These are phyloP conservation scores for Drosophila ananassae DNA, from an alignment of 1,140 invertebrate species.

Conservation along the genomic window DNA sequence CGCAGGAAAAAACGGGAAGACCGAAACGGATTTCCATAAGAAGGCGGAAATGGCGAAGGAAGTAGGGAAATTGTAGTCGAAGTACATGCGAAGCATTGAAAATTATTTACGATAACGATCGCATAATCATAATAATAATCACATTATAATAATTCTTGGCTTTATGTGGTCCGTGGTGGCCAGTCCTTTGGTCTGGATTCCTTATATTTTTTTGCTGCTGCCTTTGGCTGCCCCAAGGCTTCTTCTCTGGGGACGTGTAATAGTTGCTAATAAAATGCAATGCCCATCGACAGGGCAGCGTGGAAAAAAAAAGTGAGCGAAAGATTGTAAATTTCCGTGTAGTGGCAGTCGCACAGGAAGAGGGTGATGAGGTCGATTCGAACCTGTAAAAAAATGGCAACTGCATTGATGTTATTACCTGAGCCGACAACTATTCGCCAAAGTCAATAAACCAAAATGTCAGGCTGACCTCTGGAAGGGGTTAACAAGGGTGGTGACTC, in stretches of 20 bases:
- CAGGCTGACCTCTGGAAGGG: constrained; percentile 25
- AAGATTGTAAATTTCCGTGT: constrained; percentile 33
- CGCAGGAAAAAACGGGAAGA: constrained; percentile 23
- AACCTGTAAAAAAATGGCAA: constrained; percentile 70
- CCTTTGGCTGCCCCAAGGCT: constrained; percentile 9
- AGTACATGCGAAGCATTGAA: constrained; percentile 77
- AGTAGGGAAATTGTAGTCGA: constrained; percentile 55
- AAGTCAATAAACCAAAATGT: constrained; percentile 81
- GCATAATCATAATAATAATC: constrained; percentile 83
- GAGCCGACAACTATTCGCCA: constrained; percentile 76
- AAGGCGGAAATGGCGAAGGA: constrained; percentile 24
- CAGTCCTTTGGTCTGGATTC: constrained; percentile 18
- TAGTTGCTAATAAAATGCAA: constrained; percentile 82
- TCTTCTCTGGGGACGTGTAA: constrained; percentile 64
- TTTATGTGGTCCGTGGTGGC: constrained; percentile 64
- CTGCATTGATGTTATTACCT: constrained; percentile 82
- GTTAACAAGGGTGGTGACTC: constrained; percentile 12
- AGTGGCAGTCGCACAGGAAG: background rate
- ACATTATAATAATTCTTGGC: constrained; percentile 82
- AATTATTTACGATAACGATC: constrained; percentile 83
- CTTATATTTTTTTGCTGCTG: background rate
- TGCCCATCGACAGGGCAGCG: constrained; percentile 53
- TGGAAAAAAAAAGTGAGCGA: constrained; percentile 14
- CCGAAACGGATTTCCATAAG: constrained; percentile 68
- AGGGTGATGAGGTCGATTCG: constrained; percentile 7